phyloP scores from a whole-genome alignment of 2,797 vertebrate genomes.

The Ciconia nigra region DNA sequence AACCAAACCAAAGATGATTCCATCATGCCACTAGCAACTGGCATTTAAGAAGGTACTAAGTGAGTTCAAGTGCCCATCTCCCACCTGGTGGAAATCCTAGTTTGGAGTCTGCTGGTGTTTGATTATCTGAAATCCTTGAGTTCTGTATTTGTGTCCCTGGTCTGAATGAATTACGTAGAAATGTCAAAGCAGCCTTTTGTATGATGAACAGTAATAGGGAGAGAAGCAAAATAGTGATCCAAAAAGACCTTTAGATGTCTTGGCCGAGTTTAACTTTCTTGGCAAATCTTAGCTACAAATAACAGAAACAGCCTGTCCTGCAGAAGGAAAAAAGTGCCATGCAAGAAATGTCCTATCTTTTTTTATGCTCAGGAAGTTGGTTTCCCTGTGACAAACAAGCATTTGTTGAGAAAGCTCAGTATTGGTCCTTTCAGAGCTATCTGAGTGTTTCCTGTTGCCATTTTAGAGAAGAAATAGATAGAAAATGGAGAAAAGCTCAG shows the following conservation, averaged over 20 bases:
- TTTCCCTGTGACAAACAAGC: background rate
- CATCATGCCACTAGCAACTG: background rate
- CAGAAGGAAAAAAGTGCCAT: background rate
- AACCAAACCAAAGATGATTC: background rate
- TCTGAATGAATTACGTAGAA: background rate
- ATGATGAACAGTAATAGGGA: background rate
- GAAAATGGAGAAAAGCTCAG: background rate
- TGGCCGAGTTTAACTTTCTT: background rate
- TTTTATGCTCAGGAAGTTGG: conserved; percentile 12
- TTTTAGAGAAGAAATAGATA: background rate
- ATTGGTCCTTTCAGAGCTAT: background rate
- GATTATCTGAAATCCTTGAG: background rate
- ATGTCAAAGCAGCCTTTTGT: background rate
- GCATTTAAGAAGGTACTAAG: background rate
- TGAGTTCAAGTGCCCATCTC: background rate
- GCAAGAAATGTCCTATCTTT: background rate
- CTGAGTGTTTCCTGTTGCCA: background rate
- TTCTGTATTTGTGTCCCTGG: background rate
- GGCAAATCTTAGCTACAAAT: background rate
- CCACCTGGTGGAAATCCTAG: background rate
- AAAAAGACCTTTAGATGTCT: background rate
- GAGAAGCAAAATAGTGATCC: background rate
- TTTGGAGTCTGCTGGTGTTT: background rate
- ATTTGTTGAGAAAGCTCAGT: conserved; percentile 3
- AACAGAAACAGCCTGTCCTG: background rate